A percentile compares a stretch with the other conserved stretches of the same genome.
Evolutionary conservation across 2,888 invertebrate genomes (phyloP).

Genomic region (Brachypalpus laphriformis): DNA sequence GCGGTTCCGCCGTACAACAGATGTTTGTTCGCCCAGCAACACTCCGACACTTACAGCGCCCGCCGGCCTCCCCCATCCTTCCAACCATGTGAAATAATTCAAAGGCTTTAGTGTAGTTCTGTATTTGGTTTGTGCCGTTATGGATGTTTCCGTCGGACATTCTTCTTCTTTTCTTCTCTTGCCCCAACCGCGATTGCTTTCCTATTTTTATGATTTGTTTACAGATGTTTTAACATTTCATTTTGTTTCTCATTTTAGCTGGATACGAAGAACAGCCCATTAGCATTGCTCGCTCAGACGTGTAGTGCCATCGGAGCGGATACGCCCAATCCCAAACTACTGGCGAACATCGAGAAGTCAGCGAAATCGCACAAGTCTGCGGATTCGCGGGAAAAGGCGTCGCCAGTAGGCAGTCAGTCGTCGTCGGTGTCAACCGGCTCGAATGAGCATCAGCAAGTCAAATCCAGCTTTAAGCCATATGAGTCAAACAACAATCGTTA

Average conservation of each 20-base stretch:
- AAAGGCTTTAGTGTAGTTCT: constrained; percentile 39
- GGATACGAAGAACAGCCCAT: constrained; percentile 98
- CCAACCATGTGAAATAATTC: constrained; percentile 15
- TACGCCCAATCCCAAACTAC: constrained; percentile 89
- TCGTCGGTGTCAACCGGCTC: constrained; percentile 83
- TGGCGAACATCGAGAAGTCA: constrained; percentile 89
- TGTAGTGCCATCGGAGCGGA: constrained; percentile 98
- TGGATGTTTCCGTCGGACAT: constrained; percentile 46
- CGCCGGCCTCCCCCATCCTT: constrained; percentile 1
- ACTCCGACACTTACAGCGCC: constrained; percentile 23
- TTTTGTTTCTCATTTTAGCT: constrained; percentile 88
- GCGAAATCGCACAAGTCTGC: constrained; percentile 84
- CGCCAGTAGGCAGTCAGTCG: constrained; percentile 81
- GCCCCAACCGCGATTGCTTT: constrained; percentile 23
- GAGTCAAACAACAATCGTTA: constrained; percentile 86
- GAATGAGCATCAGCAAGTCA: constrained; percentile 81
- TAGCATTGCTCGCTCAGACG: constrained; percentile 97
- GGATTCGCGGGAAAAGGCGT: constrained; percentile 86
- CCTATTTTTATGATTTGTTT: constrained; percentile 52
- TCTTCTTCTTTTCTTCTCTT: neutral
- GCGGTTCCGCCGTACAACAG: constrained; percentile 45
- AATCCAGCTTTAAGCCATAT: constrained; percentile 90
- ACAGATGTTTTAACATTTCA: constrained; percentile 23
- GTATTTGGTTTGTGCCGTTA: constrained; percentile 33
- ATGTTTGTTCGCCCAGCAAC: constrained; percentile 61